Evolutionary conservation across 1,140 invertebrate genomes (phyloP).

Genomic region (Idris sp.): DNA sequence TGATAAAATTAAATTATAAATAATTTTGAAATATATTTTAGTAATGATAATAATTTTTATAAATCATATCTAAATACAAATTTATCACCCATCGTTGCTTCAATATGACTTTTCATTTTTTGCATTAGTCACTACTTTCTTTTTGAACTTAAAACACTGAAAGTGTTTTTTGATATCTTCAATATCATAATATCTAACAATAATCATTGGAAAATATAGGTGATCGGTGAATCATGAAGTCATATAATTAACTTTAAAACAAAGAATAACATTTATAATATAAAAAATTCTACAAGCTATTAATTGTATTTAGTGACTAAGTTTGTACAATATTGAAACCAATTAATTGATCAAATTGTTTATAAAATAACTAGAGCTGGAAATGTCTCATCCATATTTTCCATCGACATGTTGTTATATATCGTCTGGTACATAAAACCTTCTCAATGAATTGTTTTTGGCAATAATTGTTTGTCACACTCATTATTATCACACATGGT

Average conservation of each 20-base stretch:
- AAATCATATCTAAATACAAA: no score
- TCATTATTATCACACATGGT: constrained; percentile 21
- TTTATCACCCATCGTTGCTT: constrained; percentile 17
- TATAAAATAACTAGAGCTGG: constrained; percentile 16
- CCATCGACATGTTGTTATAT: constrained; percentile 6
- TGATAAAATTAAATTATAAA: no score
- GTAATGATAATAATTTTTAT: no score
- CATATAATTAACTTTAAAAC: constrained; percentile 7
- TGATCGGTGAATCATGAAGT: constrained; percentile 36
- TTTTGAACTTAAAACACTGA: constrained; percentile 29
- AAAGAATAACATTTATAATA: no score
- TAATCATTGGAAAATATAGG: constrained; percentile 53
- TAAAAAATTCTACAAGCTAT: no score
- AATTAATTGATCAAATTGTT: no score
- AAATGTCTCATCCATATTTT: constrained; percentile 42
- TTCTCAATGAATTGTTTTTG: constrained; percentile 1
- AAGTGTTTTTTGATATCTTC: constrained; percentile 37
- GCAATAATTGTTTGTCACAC: constrained; percentile 20
- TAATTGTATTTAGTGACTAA: no score
- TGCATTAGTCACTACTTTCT: constrained; percentile 13
- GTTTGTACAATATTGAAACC: no score
- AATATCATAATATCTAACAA: constrained; percentile 28
- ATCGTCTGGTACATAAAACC: constrained; percentile 6
- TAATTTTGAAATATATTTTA: no score
- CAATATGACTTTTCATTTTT: constrained; percentile 18